Evolutionary conservation across 92 coral and sea anemone species (phyloP), one percentile per base, ranked within the genome.

Genomic region (Paramuricea clavata): DNA sequence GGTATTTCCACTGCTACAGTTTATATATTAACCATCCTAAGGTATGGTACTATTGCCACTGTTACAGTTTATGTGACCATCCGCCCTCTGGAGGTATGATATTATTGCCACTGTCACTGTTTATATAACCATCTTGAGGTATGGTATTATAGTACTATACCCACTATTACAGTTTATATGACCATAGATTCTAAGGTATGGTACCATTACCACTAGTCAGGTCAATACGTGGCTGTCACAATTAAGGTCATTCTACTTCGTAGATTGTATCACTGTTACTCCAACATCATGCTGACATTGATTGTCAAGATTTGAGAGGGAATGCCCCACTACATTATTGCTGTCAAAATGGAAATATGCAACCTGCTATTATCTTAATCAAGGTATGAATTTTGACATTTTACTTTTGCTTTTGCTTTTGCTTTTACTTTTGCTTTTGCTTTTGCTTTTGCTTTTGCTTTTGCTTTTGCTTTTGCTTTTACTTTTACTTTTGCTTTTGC

Each of bases 271-370:
- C 88, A 15, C 88, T 91, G 28, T 57, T 96, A 64, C 76, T 96
- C 17, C 89, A 92, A 69, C 90, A 96, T 70, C 88, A 91, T 50
- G 95, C 96, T 12, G 93, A 96, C 56, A 88, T 93, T 75, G 93
- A 96, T 82, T 88, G 89, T 50, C 92, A 90, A 39, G 99, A 96
- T 79, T 57, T 69, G 76, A 85, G 91, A 78, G 92, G 94, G 22
- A 96, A 94, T 89, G 91, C 98, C 0, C 99, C 99, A 0, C 72
- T 96, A 17, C 99, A 96, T 81, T 86, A 91, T 69, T 96, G 99
- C 74, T 96, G 98, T 76, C 90, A 90, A 83, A 90, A 93, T 41
- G 98, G 99, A 17, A 88, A 96, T 76, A 74, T 89, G 76, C 96
- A 93, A 60, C 90, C 99, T 13, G 99, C 98, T 5, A 75, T 75